These are phyloP conservation scores for Taenaris catops DNA, from an alignment of 2,888 invertebrate genomes.

Conservation along the genomic window DNA sequence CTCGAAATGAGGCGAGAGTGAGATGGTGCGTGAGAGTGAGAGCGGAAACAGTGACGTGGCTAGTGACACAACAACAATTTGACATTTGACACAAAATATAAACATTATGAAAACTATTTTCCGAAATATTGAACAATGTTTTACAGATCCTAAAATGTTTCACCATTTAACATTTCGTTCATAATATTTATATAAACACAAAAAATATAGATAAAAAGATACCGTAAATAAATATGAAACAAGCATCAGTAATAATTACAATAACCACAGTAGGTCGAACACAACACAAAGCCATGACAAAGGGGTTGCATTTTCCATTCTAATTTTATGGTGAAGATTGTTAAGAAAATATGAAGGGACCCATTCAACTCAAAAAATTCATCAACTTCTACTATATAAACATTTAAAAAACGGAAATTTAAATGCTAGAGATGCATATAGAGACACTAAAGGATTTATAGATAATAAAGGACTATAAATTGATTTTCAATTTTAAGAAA, in stretches of 20 bases:
- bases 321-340: slow-evolving; percentile 1
- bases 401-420: no score
- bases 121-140: not conserved
- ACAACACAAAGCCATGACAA: slow-evolving; percentile 21
- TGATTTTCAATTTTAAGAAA: no score
- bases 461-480: no score
- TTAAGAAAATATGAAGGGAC: no score
- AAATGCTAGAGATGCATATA: no score
- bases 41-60: slow-evolving; percentile 74
- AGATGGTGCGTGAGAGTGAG: slow-evolving; percentile 74
- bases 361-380: no score
- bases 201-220: slow-evolving; percentile 8
- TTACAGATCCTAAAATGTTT: not conserved
- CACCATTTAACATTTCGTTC: slow-evolving; percentile 5
- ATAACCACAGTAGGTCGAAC: slow-evolving; percentile 11
- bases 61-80: slow-evolving; percentile 49
- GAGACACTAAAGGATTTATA: no score
- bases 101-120: slow-evolving; percentile 21
- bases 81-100: slow-evolving; percentile 21
- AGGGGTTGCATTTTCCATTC: slow-evolving; percentile 2
- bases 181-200: slow-evolving; percentile 23
- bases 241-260: slow-evolving; percentile 13
- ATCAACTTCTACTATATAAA: no score
- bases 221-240: slow-evolving; percentile 16
- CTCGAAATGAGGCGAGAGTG: slow-evolving; percentile 70